phyloP scores from a whole-genome alignment of 92 coral and sea anemone species.

The Porites divaricata region DNA sequence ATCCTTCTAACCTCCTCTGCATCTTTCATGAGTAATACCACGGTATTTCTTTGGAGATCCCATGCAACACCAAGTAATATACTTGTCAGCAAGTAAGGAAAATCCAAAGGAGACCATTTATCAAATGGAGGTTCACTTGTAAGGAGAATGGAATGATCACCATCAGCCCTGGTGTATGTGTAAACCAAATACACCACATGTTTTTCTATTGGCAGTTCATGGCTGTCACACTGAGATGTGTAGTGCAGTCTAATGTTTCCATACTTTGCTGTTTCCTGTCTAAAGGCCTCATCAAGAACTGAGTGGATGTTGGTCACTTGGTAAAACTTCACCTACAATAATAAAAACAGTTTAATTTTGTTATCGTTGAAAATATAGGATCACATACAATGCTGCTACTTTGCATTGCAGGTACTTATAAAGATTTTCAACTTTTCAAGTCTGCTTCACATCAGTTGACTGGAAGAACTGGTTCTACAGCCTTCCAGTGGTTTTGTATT shows the following conservation, averaged over 20 bases:
- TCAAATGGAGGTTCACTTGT: slow-evolving; percentile 77
- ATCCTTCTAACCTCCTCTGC: slow-evolving; percentile 47
- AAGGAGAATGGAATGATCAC: slow-evolving; percentile 57
- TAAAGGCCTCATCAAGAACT: slow-evolving; percentile 54
- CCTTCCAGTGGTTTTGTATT: too few species aligned
- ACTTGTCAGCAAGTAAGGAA: slow-evolving; percentile 21
- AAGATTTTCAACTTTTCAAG: too few species aligned
- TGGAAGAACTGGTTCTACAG: too few species aligned
- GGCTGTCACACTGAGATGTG: slow-evolving; percentile 72
- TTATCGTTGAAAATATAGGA: too few species aligned
- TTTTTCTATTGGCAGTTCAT: slow-evolving; percentile 43
- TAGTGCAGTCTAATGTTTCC: slow-evolving; percentile 66
- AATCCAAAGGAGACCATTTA: slow-evolving; percentile 57
- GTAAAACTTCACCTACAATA: slow-evolving; percentile 62
- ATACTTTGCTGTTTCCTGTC: slow-evolving; percentile 34
- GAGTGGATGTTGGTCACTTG: slow-evolving; percentile 52
- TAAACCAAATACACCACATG: slow-evolving; percentile 65
- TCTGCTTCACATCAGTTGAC: too few species aligned
- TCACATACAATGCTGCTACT: too few species aligned
- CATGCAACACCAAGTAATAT: slow-evolving; percentile 54
- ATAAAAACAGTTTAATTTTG: not conserved
- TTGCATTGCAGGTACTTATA: too few species aligned
- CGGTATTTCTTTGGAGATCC: slow-evolving; percentile 69
- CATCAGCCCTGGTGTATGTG: slow-evolving; percentile 28
- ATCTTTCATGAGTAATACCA: slow-evolving; percentile 57